Evolutionary conservation across 2,797 vertebrate species (phyloP), one percentile per base, ranked within the genome.

Genomic region (Sphaeramia orbicularis): DNA sequence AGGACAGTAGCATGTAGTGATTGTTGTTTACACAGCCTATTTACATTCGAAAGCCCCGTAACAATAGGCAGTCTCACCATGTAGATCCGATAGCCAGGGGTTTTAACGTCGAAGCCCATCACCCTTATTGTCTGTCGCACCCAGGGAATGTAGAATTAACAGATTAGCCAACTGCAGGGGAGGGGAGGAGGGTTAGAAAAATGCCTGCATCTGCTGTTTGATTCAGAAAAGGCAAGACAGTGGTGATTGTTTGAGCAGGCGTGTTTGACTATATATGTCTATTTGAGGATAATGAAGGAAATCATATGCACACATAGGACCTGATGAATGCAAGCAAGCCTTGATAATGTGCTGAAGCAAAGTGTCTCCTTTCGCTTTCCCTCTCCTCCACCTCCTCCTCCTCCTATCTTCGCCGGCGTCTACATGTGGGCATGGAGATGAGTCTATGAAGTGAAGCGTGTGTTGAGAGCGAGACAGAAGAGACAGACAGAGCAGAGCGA

Each of bases 131-230:
- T 90, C 49, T 71, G 58, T 36, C 71, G 86, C 75, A 83, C 75
- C 82, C 77, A 15, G 86, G 78, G 86, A 92, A 85, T 81, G 84
- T 81, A 76, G 87, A 88, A 90, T 90, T 87, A 89, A 85, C 87
- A 87, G 90, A 93, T 91, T 91, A 89, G 59, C 65, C 71, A 53
- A 80, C 57, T 37, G 50, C 73, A 69, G 74, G 61, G 56, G 65
- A 40, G 49, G 57, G 55, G 37, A 13, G 32, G 32, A 3, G 32
- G 10, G 41, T 59, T 35, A 24, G 57, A 61, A 76, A 76, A 72
- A 57, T 1, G 69, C 74, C 70, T 55, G 73, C 77, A 74, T 86
- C 80, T 61, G 73, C 80, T 74, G 78, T 85, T 89, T 87, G 83
- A 86, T 73, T 83, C 75, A 62, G 71, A 86, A 78, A 74, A 54